Conservation (phyloP, 2,113 vertebrate genomes). For the Chaetops frenatus region DNA sequence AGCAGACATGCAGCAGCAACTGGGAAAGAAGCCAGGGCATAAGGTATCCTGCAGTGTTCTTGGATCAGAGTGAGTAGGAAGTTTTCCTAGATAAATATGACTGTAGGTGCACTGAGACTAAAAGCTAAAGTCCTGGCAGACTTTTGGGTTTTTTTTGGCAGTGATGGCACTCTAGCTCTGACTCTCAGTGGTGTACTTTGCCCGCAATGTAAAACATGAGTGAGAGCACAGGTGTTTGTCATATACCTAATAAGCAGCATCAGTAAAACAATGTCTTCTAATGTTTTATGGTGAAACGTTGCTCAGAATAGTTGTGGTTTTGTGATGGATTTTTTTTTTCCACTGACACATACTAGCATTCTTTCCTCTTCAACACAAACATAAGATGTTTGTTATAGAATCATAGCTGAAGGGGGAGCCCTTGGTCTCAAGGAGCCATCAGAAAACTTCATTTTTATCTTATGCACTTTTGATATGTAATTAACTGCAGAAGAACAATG, state of each 20-base stretch:
- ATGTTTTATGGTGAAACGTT: not conserved
- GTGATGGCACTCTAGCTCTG: not conserved
- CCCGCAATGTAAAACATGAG: not conserved
- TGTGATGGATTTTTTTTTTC: fast-evolving
- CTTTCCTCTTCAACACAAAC: not conserved
- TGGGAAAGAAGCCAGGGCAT: not conserved
- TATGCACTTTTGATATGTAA: not conserved
- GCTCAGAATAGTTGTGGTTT: not conserved
- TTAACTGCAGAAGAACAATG: not conserved
- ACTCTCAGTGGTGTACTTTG: not conserved
- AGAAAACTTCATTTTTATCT: not conserved
- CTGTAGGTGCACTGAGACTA: not conserved
- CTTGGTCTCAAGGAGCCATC: not conserved
- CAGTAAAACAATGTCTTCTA: not conserved
- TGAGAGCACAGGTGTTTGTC: not conserved
- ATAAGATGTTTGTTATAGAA: not conserved
- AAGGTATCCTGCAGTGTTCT: not conserved
- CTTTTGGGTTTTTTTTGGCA: not conserved
- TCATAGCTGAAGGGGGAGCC: not conserved
- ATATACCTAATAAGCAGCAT: not conserved
- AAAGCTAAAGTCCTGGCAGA: not conserved
- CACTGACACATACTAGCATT: not conserved
- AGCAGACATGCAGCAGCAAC: not conserved
- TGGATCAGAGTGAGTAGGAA: not conserved
- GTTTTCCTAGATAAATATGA: not conserved